Percentiles rank a stretch among this genome's conserved stretches.
These are phyloP conservation scores for Drosophila melanocephala DNA, from an alignment of 2,888 invertebrate species.

Conservation along the genomic window DNA sequence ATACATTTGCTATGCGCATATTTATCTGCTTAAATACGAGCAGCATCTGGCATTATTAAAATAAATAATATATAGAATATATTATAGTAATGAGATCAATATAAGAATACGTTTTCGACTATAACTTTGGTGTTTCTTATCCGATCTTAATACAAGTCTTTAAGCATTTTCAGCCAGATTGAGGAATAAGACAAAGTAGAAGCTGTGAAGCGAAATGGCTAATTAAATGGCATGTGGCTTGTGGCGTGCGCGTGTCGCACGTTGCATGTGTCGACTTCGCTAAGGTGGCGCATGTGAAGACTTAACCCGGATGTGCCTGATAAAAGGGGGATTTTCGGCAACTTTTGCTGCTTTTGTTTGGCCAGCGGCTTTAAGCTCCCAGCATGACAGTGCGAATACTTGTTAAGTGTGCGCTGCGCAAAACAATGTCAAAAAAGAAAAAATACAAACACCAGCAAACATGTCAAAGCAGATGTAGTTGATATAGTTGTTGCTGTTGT, in stretches of 20 bases:
- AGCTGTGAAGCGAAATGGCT: conserved; percentile 31
- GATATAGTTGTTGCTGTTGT: conserved; percentile 19
- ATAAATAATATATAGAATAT: not conserved
- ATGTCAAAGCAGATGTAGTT: conserved; percentile 42
- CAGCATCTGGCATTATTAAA: accelerated
- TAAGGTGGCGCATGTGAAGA: conserved; percentile 36
- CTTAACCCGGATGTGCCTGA: conserved; percentile 31
- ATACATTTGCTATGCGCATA: not conserved
- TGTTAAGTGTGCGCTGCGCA: conserved; percentile 22
- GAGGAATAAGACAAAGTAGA: conserved; percentile 11
- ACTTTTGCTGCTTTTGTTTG: conserved; percentile 16
- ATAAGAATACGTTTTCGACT: not conserved
- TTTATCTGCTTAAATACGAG: not conserved
- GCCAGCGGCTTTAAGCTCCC: conserved; percentile 30
- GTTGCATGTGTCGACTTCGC: conserved; percentile 11
- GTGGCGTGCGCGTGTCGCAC: not conserved
- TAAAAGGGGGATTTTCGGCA: conserved; percentile 25
- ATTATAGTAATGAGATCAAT: not conserved
- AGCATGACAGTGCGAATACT: conserved; percentile 41
- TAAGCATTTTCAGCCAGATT: conserved; percentile 26
- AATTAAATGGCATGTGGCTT: conserved; percentile 38
- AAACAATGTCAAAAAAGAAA: conserved; percentile 41
- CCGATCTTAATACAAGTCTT: not conserved
- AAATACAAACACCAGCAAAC: conserved; percentile 39
- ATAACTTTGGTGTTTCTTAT: not conserved